A percentile compares a stretch with the other conserved stretches of the same genome.
Evolutionary conservation across 30 jellyfish, hydroid and myxozoan species (phyloP).

Genomic region (Clytia hemisphaerica): DNA sequence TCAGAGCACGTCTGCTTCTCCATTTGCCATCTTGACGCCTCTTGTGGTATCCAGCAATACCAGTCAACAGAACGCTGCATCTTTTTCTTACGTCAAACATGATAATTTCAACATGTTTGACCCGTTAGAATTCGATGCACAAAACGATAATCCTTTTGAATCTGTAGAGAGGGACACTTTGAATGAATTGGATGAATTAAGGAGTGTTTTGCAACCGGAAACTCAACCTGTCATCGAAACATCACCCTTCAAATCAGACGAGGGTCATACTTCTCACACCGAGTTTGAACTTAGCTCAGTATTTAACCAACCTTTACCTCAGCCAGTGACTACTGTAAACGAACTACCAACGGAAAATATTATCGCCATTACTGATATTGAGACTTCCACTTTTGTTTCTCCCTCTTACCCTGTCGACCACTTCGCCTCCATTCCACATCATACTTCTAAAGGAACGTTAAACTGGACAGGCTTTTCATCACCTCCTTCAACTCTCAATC

Average conservation of each 20-base stretch:
- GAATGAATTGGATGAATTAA: slow-evolving; percentile 70
- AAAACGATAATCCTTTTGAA: slow-evolving; percentile 80
- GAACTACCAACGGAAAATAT: background rate
- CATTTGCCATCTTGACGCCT: too few species aligned
- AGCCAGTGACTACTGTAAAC: too few species aligned
- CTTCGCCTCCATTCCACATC: background rate
- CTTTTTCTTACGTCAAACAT: too few species aligned
- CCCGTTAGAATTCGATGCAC: slow-evolving; percentile 85
- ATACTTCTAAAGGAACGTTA: background rate
- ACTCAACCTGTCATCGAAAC: background rate
- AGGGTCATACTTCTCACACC: background rate
- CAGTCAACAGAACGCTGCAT: too few species aligned
- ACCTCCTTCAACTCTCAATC: background rate
- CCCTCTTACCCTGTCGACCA: background rate
- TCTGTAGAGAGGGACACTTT: slow-evolving; percentile 81
- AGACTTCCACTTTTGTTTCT: background rate
- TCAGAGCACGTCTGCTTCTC: too few species aligned
- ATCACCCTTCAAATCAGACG: background rate
- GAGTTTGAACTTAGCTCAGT: too few species aligned
- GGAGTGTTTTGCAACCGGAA: slow-evolving; percentile 80
- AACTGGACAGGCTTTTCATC: slow-evolving; percentile 3
- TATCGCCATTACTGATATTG: background rate
- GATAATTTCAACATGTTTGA: too few species aligned
- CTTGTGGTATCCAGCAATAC: too few species aligned
- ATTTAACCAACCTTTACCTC: too few species aligned